Evolutionary conservation across 2,797 vertebrate genomes (phyloP), one percentile per base, ranked within the genome.

Genomic region (Pipistrellus pipistrellus): DNA sequence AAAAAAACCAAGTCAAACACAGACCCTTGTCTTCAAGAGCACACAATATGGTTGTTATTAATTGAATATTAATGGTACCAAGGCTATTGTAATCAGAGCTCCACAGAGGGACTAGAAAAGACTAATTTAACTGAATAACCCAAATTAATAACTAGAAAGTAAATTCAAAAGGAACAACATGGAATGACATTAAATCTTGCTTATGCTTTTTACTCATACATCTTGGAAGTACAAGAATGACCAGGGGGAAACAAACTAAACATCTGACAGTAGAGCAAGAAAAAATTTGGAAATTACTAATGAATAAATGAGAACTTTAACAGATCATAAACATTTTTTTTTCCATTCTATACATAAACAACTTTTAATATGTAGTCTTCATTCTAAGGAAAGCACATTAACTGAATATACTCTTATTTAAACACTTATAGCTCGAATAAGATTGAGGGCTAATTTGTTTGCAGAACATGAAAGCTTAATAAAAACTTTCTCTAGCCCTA

Each of bases 181-280:
- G 23, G 64, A 87, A 87, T 83, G 89, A 69, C 69, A 66, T 72
- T 57, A 83, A 73, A 92, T 86, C 18, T 68, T 92, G 44, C 41
- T 83, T 94, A 75, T 80, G 80, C 6, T 87, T 38, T 72, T 95
- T 80, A 88, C 75, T 95, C 71, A 92, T 32, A 69, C 44, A 88
- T 73, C 18, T 96, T 81, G 41, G 75, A 83, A 83, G 38, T 25
- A 91, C 46, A 93, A 69, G 87, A 93, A 88, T 71, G 30, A 93
- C 41, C 84, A 15, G 12, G 18, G 51, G 14, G 35, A 90, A 94
- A 88, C 59, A 75, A 95, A 90, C 25, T 57, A 95, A 88, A 89
- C 66, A 59, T 44, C 7, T 55, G n/a, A n/a, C 13, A 75, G 25
- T 12, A 90, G 66, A 80, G 30, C 27, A 66, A 84, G 21, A 90